Evolutionary conservation across 2,888 invertebrate species (phyloP).

Genomic region (Drosophila picticornis): DNA sequence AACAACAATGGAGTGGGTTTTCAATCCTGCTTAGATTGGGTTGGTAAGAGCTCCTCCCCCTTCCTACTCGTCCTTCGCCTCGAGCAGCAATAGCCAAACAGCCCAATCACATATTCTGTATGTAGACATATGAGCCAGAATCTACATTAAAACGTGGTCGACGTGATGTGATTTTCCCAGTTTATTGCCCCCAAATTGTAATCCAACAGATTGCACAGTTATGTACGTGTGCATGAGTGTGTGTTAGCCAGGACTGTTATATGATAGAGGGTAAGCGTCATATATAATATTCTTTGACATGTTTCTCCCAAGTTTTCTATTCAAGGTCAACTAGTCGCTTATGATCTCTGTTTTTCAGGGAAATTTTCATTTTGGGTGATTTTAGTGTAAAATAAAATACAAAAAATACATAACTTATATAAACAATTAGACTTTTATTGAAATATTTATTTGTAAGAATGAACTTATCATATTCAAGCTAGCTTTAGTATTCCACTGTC

Average conservation of each 20-base stretch:
- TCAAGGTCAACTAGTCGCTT: not conserved
- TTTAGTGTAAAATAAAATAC: not conserved
- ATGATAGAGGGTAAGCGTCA: not conserved
- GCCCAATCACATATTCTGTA: slow-evolving; percentile 32
- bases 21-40: not conserved
- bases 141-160: slow-evolving; percentile 45
- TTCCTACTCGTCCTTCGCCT: not conserved
- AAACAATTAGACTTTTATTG: not conserved
- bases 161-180: slow-evolving; percentile 55
- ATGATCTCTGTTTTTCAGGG: not conserved
- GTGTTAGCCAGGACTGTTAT: not conserved
- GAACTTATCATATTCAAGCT: not conserved
- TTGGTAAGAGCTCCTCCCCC: not conserved
- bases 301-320: not conserved
- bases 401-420: not conserved
- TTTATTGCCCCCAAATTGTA: slow-evolving; percentile 40
- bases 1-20: slow-evolving; percentile 3
- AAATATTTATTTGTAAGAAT: not conserved
- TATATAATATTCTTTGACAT: not conserved
- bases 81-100: not conserved
- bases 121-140: slow-evolving; percentile 10
- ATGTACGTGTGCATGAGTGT: not conserved
- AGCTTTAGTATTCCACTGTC: not conserved
- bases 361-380: not conserved
- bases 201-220: slow-evolving; percentile 32